These are phyloP conservation scores for Atrichornis clamosus DNA, from an alignment of 2,113 vertebrate species.

Conservation along the genomic window DNA sequence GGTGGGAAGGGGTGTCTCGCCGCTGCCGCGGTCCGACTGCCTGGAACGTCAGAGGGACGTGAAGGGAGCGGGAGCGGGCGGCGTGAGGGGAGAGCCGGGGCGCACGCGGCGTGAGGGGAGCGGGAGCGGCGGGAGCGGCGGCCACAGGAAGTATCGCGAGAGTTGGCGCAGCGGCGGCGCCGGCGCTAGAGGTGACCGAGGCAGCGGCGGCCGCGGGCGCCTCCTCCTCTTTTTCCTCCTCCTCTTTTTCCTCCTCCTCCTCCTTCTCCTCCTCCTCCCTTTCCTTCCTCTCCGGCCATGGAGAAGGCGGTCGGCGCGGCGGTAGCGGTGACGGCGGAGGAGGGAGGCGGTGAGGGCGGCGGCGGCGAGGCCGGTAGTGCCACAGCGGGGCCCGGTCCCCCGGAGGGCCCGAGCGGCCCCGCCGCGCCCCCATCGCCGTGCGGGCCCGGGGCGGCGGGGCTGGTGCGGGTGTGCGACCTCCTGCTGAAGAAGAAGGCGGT, in stretches of 20 bases:
- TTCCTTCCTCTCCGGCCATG: slow-evolving; percentile 54
- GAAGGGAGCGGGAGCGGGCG: neutral
- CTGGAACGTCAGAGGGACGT: neutral
- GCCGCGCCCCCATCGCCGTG: neutral
- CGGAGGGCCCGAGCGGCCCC: neutral
- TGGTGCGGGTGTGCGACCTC: slow-evolving; percentile 74
- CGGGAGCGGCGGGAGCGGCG: neutral
- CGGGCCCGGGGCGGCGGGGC: slow-evolving; percentile 32
- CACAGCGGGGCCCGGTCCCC: slow-evolving; percentile 23
- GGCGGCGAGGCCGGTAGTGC: slow-evolving; percentile 7
- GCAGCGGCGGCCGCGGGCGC: slow-evolving; percentile 38
- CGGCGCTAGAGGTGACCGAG: slow-evolving; percentile 75
- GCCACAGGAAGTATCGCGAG: slow-evolving; percentile 66
- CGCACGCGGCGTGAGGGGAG: neutral
- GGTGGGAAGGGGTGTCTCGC: neutral
- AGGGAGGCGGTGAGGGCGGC: slow-evolving; percentile 1
- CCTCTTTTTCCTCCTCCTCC: neutral
- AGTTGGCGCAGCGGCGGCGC: slow-evolving; percentile 50
- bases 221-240: neutral
- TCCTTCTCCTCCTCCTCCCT: neutral
- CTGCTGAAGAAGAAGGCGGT: slow-evolving; percentile 70
- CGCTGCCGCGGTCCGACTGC: neutral
- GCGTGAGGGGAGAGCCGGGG: neutral
- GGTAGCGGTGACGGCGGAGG: neutral
- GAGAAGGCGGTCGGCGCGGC: slow-evolving; percentile 48